Percentiles rank a stretch among this genome's conserved stretches.
Conservation (phyloP, 2,797 vertebrate species). For the Phrynocephalus forsythii region DNA sequence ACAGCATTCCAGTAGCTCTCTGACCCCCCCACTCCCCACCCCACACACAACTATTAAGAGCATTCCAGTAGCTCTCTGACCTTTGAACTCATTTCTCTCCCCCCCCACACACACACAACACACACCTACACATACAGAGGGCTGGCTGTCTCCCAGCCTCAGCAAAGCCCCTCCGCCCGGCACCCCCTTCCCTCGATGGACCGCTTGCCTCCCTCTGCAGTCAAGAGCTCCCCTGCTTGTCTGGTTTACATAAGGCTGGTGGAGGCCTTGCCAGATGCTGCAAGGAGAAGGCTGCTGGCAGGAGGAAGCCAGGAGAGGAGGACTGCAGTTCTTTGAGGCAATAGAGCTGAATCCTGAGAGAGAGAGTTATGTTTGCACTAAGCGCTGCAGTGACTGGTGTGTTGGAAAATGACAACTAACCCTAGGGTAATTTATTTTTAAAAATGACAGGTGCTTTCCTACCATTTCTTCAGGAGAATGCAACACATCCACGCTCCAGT, state of each 20-base stretch:
- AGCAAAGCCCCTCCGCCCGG: too few species aligned
- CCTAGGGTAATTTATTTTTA: slow-evolving; percentile 3
- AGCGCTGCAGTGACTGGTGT: too few species aligned
- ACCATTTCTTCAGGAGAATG: background rate
- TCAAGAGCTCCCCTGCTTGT: slow-evolving; percentile 62
- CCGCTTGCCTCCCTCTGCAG: slow-evolving; percentile 59
- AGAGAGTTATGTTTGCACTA: too few species aligned
- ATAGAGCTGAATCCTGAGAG: slow-evolving; percentile 56
- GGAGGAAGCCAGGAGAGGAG: slow-evolving; percentile 56
- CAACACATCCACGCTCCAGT: slow-evolving; percentile 34
- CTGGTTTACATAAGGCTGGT: slow-evolving; percentile 74
- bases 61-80: slow-evolving; percentile 70
- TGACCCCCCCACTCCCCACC: too few species aligned
- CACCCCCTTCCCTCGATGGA: too few species aligned
- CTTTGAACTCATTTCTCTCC: slow-evolving; percentile 71
- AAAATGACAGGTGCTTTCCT: background rate
- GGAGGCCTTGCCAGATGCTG: slow-evolving; percentile 58
- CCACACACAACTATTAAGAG: slow-evolving; percentile 12
- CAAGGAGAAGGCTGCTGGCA: slow-evolving; percentile 54
- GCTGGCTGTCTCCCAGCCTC: too few species aligned
- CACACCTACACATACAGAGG: too few species aligned
- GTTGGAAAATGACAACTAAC: background rate
- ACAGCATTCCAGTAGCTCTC: too few species aligned
- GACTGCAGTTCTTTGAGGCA: slow-evolving; percentile 52
- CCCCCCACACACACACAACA: background rate